Evolutionary conservation across 2,888 invertebrate genomes (phyloP).

Genomic region (Drosophila mercatorum): DNA sequence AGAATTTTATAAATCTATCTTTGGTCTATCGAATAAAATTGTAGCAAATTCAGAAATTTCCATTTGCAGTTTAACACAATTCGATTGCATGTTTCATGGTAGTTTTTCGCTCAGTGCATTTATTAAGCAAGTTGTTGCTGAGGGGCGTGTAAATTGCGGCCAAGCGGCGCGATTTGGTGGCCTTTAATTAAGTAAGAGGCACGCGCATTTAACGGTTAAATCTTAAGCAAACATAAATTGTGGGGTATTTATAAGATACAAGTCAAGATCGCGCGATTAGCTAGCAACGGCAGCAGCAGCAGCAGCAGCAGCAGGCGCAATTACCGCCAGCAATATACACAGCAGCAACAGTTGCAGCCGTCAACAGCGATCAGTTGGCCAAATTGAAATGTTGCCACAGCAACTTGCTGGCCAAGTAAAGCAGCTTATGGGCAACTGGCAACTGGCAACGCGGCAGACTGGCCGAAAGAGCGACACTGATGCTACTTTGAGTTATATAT

Average conservation of each 20-base stretch:
- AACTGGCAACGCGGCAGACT: constrained; percentile 4
- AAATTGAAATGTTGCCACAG: constrained; percentile 68
- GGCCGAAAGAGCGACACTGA: constrained; percentile 29
- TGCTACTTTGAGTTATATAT: constrained; percentile 25
- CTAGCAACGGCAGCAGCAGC: constrained; percentile 20
- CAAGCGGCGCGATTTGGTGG: constrained; percentile 27
- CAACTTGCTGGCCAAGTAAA: constrained; percentile 31
- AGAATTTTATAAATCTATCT: too few species aligned
- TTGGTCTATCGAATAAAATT: too few species aligned
- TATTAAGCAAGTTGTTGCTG: constrained; percentile 59
- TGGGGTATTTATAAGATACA: constrained; percentile 72
- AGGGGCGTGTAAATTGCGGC: constrained; percentile 64
- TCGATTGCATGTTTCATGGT: too few species aligned
- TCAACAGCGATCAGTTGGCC: constrained; percentile 51
- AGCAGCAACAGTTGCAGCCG: constrained; percentile 26
- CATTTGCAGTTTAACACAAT: too few species aligned
- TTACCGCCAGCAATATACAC: constrained; percentile 33
- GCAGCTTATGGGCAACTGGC: constrained; percentile 7
- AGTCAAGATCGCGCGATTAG: constrained; percentile 68
- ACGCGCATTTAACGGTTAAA: constrained; percentile 70
- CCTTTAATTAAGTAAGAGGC: constrained; percentile 46
- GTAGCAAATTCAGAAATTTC: too few species aligned
- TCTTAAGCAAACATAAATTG: constrained; percentile 75
- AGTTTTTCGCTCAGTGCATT: constrained; percentile 14
- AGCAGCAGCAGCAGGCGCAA: constrained; percentile 23